Percentiles rank a stretch among this genome's conserved stretches.
Conservation (phyloP, 2,888 invertebrate species). For the Drosophila recens region DNA sequence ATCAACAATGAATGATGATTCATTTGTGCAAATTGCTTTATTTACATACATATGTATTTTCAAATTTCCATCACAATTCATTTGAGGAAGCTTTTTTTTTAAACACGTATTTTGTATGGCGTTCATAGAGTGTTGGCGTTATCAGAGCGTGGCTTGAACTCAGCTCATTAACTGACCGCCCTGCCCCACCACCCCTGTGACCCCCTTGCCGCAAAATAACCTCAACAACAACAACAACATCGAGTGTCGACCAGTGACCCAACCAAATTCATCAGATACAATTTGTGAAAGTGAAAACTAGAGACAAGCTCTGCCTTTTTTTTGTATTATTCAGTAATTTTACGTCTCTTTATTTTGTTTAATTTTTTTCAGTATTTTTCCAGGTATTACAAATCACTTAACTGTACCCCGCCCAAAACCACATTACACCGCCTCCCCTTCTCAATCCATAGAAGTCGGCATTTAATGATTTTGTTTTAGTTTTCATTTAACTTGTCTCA, state of each 20-base stretch:
- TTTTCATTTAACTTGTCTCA: constrained; percentile 63
- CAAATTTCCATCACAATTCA: constrained; percentile 2
- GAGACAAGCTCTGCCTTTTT: constrained; percentile 24
- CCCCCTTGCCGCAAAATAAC: neutral
- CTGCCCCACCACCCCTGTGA: constrained; percentile 10
- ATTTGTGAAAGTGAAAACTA: constrained; percentile 71
- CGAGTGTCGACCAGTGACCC: constrained; percentile 35
- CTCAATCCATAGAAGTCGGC: constrained; percentile 23
- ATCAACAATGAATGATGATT: neutral
- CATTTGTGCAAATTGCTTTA: neutral
- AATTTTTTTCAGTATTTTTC: constrained; percentile 22
- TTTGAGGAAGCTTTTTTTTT: constrained; percentile 10
- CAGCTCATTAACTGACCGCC: constrained; percentile 29
- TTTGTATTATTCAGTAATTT: constrained; percentile 59
- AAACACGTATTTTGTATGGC: constrained; percentile 3
- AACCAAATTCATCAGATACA: constrained; percentile 22
- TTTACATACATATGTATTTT: neutral
- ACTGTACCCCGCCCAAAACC: constrained; percentile 3
- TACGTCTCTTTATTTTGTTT: constrained; percentile 49
- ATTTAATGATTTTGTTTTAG: constrained; percentile 58
- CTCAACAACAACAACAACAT: constrained; percentile 13
- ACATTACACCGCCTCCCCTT: neutral
- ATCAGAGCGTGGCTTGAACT: constrained; percentile 63
- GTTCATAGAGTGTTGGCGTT: constrained; percentile 33
- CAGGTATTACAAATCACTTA: constrained; percentile 48